Evolutionary conservation across 2,113 vertebrate species (phyloP), one percentile per base, ranked within the genome.

Genomic region (Ceyx margarethae): DNA sequence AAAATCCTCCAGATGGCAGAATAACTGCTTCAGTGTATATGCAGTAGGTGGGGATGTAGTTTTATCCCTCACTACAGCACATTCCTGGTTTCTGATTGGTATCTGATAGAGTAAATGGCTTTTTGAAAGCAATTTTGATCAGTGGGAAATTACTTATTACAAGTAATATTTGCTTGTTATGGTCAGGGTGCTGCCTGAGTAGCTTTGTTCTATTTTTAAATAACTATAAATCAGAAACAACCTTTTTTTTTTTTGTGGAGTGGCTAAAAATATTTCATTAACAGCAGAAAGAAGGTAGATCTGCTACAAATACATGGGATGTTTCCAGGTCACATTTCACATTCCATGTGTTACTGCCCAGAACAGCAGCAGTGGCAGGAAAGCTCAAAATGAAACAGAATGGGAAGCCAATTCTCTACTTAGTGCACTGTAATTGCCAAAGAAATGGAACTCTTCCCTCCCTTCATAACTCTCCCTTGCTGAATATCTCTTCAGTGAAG

Each of bases 1-100:
- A 75, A 37, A 85, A 45, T 75, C 95, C 96, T 97, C 91, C 95
- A 96, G 96, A 71, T 94, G 96, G 95, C 96, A 95, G 94, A 94
- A 57, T 95, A 83, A 50, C 91, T 89, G 65, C 76, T 96, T 79
- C 84, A 78, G 74, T 92, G 28, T 33, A 37, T 80, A 25, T 35
- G 16, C 64, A 23, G 85, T 56, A 68, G 65, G 22, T 69, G 31
- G 64, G 45, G 83, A 78, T 88, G 8, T 43, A 23, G 40, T 87
- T 81, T 85, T 62, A 43, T 81, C 43, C 21, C 26, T 90, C 17
- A 16, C 23, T 54, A 23, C 13, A 60, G 56, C 72, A 25, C 40
- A 22, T 51, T 66, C 20, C 50, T 64, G 16, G 2, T 62, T 67
- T 33, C 2, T 1, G 58, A 57, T 51, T 74, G 50, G 25, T 65